Base-by-base conservation (phyloP, 2,113 vertebrate species). In the Furnarius figulus region DNA sequence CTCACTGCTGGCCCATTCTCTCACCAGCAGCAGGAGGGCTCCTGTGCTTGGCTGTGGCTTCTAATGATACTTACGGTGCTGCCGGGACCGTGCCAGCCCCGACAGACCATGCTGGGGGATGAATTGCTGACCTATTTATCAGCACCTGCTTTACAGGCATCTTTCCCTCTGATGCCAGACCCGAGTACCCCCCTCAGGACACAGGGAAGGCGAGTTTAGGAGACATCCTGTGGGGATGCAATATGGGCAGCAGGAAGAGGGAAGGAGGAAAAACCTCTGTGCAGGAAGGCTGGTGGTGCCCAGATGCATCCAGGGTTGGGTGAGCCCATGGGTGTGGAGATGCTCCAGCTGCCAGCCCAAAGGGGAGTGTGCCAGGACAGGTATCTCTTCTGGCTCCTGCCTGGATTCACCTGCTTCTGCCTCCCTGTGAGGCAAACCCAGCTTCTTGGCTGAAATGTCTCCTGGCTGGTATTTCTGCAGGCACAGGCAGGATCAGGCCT, bases 121-220 rank as follows among this genome's bases (percentile, higher is more conserved):
- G 94, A 68, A 93, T 94, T 76, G 93, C 96, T 87, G 97, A 63
- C 95, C 95, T 75, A 31, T 91, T 96, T 90, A 91, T 89, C 97
- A 89, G 96, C 97, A 95, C 92, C 97, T 96, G 96, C 97, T 94
- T 89, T 71, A 47, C 6, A 46, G 14, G 85, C 35, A 0, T 16
- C 85, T 42, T 94, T 35, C 93, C 66, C 37, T 73, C 73, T 67
- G 87, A 61, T 83, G 96, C 95, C 95, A 66, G 95, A 35, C 88
- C 85, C 16, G 11, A 62, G 94, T 65, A n/a, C 19, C 74, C 15
- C 15, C 33, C 6, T 4, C 0, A 11, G 70, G 81, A 8, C 10
- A 2, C 0, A 14, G 17, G 4, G 56, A 11, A 59, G 40, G 49
- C 0, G 12, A 19, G 55, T 8, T 14, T 0, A 2, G 84, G 11